Conservation (phyloP, 2,113 vertebrate species). For the Camarhynchus parvulus region DNA sequence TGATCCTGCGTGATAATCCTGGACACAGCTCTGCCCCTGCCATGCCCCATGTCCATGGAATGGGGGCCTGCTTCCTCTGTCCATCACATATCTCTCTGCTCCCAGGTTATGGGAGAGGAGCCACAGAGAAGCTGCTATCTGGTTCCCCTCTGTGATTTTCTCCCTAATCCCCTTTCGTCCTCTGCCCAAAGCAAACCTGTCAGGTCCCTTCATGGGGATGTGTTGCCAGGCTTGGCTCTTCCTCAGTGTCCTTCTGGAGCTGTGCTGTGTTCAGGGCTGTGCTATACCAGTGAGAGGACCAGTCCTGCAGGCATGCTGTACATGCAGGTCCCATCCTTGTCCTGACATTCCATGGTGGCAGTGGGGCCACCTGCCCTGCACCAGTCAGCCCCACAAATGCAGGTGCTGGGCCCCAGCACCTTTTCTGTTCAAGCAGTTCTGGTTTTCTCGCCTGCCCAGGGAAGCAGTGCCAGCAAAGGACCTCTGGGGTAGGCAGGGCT, state of each 20-base stretch:
- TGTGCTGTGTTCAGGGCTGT: accelerated
- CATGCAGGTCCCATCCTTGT: accelerated
- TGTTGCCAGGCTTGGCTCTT: background rate
- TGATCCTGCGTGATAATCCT: background rate
- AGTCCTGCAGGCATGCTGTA: accelerated
- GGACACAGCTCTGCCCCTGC: background rate
- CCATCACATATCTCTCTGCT: background rate
- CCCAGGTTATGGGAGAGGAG: background rate
- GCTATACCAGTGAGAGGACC: accelerated
- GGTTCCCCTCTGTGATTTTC: background rate
- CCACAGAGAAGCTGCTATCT: background rate
- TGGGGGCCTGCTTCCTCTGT: background rate
- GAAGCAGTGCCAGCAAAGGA: accelerated
- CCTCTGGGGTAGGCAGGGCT: background rate
- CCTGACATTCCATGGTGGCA: background rate
- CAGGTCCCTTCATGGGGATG: background rate
- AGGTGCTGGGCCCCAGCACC: background rate
- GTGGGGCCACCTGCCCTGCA: accelerated
- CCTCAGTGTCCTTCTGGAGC: background rate
- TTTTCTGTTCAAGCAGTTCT: background rate
- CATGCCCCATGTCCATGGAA: accelerated
- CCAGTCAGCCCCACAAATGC: background rate
- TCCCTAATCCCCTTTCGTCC: background rate
- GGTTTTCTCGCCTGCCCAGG: background rate
- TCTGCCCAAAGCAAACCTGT: background rate